Evolutionary conservation across 2,113 vertebrate genomes (phyloP).

Genomic region (Melanocharis versteri): DNA sequence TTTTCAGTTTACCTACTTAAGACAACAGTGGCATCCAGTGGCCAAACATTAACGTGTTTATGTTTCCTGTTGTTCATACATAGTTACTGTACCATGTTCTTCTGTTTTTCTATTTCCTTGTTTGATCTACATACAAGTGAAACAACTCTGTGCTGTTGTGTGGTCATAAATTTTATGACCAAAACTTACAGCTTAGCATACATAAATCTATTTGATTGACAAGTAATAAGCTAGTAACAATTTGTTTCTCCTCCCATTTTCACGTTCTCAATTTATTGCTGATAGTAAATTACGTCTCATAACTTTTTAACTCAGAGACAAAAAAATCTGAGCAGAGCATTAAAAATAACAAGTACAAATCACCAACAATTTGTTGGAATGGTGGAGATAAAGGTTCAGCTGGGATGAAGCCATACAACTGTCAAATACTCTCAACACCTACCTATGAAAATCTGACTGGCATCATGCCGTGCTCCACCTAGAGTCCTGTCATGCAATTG

Average conservation of each 20-base stretch:
- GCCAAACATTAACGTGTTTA: background rate
- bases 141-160: background rate
- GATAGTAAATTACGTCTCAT: background rate
- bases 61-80: background rate
- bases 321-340: background rate
- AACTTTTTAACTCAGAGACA: background rate
- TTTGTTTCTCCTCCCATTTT: background rate
- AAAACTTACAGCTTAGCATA: background rate
- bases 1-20: background rate
- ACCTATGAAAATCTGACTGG: background rate
- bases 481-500: background rate
- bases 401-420: background rate
- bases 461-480: background rate
- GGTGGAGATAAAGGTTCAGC: background rate
- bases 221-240: background rate
- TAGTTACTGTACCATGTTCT: background rate
- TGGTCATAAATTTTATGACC: background rate
- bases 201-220: background rate
- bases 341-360: background rate
- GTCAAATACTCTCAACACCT: background rate
- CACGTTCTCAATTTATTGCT: background rate
- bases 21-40: constrained; percentile 65
- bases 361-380: background rate
- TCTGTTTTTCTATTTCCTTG: background rate
- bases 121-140: background rate